Evolutionary conservation across 2,888 invertebrate species (phyloP).

Genomic region (Galerucella nymphaeae): DNA sequence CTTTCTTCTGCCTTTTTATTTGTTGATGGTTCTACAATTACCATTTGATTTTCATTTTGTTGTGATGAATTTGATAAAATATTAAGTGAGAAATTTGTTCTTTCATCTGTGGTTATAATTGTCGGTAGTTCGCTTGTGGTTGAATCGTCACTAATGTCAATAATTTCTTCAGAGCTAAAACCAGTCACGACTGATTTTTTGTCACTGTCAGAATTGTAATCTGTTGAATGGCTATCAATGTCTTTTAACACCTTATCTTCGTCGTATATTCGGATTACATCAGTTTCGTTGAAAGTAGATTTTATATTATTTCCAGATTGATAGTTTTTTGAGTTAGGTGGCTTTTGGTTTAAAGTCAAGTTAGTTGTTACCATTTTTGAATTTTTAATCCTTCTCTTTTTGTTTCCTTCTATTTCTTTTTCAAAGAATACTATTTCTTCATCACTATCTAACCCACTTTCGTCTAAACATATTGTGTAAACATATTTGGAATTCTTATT

Average conservation of each 20-base stretch:
- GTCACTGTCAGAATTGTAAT: background rate
- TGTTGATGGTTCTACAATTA: background rate
- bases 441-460: constrained; percentile 13
- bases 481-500: background rate
- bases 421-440: constrained; percentile 8
- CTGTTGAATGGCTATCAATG: background rate
- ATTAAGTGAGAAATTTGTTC: background rate
- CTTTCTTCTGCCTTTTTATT: background rate
- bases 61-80: background rate
- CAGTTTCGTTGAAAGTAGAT: background rate
- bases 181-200: background rate
- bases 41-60: background rate
- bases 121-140: background rate
- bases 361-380: background rate
- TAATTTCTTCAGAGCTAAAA: background rate
- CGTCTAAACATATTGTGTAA: constrained; percentile 22
- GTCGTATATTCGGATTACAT: background rate
- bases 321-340: background rate
- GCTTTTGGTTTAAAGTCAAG: background rate
- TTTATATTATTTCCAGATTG: background rate
- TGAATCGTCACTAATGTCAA: background rate
- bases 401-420: background rate
- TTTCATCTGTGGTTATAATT: background rate
- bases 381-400: constrained; percentile 1
- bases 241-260: background rate